Conservation (phyloP, 2,888 invertebrate species). For the Kryphioiulus occultus region DNA sequence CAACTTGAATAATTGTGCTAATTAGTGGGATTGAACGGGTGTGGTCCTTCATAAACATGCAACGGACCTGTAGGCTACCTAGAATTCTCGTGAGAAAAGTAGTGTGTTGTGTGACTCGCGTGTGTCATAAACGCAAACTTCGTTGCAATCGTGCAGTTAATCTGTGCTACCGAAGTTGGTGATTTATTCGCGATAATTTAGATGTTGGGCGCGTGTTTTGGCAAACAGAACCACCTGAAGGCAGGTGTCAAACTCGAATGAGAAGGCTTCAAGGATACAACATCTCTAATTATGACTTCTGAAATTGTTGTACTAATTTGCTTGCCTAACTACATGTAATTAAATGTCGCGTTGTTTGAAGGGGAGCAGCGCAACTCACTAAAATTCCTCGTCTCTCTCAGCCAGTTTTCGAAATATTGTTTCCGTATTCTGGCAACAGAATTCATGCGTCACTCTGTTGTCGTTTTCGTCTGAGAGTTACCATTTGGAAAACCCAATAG, state of each 20-base stretch:
- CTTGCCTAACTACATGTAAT: no score
- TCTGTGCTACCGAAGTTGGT: neutral
- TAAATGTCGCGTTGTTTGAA: no score
- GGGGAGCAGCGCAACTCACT: no score
- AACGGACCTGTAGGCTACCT: neutral
- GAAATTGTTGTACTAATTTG: no score
- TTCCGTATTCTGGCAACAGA: no score
- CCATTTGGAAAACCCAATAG: no score
- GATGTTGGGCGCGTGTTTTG: neutral
- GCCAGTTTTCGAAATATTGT: no score
- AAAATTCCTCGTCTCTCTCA: no score
- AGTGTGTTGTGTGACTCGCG: neutral
- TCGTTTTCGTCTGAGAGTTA: no score
- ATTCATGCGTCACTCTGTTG: no score
- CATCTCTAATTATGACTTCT: neutral
- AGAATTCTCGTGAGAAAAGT: neutral
- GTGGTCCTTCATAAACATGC: neutral
- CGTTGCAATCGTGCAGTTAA: neutral
- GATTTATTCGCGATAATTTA: neutral
- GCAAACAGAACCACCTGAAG: neutral
- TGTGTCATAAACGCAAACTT: neutral
- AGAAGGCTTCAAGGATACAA: neutral
- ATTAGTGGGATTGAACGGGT: slow-evolving; percentile 8
- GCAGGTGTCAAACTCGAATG: neutral
- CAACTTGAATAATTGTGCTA: neutral